These are phyloP conservation scores for Rhimphoctona megacephalus DNA, from an alignment of 2,888 invertebrate genomes.

Conservation along the genomic window DNA sequence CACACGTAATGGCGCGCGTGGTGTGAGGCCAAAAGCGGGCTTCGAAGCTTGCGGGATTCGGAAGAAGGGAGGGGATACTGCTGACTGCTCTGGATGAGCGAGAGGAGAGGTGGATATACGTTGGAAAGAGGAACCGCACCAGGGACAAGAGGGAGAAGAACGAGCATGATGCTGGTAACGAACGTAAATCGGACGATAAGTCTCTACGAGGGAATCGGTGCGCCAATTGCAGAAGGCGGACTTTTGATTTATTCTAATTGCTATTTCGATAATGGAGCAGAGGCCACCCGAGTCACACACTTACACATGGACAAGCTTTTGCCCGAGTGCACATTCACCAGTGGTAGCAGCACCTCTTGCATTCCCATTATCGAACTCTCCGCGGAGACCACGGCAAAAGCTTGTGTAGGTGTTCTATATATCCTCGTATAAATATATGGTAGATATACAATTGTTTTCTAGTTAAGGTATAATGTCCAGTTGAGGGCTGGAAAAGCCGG, in stretches of 20 bases:
- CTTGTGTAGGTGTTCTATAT: slow-evolving; percentile 18
- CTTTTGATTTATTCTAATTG: slow-evolving; percentile 84
- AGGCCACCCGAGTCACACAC: slow-evolving; percentile 68
- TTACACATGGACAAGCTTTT: slow-evolving; percentile 32
- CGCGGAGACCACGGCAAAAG: slow-evolving; percentile 42
- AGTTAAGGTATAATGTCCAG: slow-evolving; percentile 80
- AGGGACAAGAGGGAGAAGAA: slow-evolving; percentile 56
- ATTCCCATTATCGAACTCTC: slow-evolving; percentile 84
- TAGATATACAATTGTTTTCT: slow-evolving; percentile 83
- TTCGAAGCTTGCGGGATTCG: slow-evolving; percentile 37
- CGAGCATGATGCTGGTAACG: slow-evolving; percentile 70
- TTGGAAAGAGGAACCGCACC: slow-evolving; percentile 33
- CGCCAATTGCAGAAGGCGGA: slow-evolving; percentile 78
- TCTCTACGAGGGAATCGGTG: slow-evolving; percentile 75
- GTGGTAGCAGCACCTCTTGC: slow-evolving; percentile 76
- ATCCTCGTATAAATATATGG: slow-evolving; percentile 50
- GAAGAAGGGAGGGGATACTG: slow-evolving; percentile 52
- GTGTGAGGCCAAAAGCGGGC: slow-evolving; percentile 25
- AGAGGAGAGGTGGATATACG: slow-evolving; percentile 44
- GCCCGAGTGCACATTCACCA: slow-evolving; percentile 57
- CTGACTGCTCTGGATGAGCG: slow-evolving; percentile 66
- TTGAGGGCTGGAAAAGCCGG: slow-evolving; percentile 61
- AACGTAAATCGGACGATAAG: slow-evolving; percentile 72
- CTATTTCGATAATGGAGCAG: slow-evolving; percentile 84
- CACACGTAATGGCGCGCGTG: slow-evolving; percentile 67